Conservation (phyloP, 2,888 invertebrate genomes). For the Prenolepis imparis region DNA sequence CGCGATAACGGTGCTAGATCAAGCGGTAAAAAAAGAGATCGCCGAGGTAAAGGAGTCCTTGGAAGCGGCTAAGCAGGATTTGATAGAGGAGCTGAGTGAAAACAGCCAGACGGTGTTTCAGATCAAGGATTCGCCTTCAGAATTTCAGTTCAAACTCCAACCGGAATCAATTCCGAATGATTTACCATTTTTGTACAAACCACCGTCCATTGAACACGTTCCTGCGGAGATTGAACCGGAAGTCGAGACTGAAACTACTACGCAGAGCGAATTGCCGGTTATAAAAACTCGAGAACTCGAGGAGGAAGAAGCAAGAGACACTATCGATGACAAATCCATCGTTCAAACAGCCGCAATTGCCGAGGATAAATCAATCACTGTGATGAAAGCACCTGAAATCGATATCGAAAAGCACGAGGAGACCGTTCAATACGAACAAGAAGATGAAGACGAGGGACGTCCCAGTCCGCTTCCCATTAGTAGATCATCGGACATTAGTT, state of each 20-base stretch:
- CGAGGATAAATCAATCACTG: conserved; percentile 46
- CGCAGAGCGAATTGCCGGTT: conserved; percentile 73
- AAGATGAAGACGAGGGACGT: conserved; percentile 72
- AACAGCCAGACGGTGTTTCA: conserved; percentile 87
- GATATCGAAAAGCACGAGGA: conserved; percentile 71
- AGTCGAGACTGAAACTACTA: conserved; percentile 58
- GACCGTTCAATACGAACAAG: conserved; percentile 69
- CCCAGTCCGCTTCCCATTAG: conserved; percentile 79
- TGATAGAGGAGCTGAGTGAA: conserved; percentile 90
- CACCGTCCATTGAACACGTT: conserved; percentile 83
- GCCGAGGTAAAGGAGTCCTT: conserved; percentile 91
- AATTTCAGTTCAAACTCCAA: conserved; percentile 90
- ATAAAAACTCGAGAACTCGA: conserved; percentile 72
- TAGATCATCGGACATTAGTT: conserved; percentile 78
- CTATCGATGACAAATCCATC: conserved; percentile 60
- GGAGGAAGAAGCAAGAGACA: conserved; percentile 25
- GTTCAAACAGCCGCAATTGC: conserved; percentile 36
- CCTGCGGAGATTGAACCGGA: conserved; percentile 79
- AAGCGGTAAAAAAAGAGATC: conserved; percentile 90
- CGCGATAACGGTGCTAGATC: conserved; percentile 84
- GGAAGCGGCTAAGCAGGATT: conserved; percentile 90
- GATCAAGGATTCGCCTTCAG: conserved; percentile 91
- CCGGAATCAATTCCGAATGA: conserved; percentile 89
- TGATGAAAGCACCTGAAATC: conserved; percentile 43
- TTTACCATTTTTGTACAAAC: conserved; percentile 86